Base-by-base conservation (phyloP, 2,888 invertebrate genomes). In the Epinotia ramella region DNA sequence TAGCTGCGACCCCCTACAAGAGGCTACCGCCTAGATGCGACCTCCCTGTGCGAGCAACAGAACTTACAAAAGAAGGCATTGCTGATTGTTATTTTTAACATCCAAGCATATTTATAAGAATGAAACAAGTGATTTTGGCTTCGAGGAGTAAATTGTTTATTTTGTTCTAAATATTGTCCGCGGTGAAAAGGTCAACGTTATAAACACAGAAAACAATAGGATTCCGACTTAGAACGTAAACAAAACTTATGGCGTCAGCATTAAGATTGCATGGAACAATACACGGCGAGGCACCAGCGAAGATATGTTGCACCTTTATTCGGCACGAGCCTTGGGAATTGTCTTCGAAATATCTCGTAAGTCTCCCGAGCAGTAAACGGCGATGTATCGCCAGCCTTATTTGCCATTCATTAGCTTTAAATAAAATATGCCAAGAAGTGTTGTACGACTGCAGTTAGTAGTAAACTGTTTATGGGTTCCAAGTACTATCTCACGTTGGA, bases 201-300 rank as follows among this genome's bases (percentile, higher is more conserved):
- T 70, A 70, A 70, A 70, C 49, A 49, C 24, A n/a, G 33, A 40
- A 70, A 28, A 65, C 66, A 72, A 72, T 65, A 33, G 18, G 20
- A 64, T 20, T 16, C 33, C 49, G 67, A 33, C 28, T 33, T 44
- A 28, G 49, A n/a, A 57, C 71, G 62, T 67, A 71, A 76, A 76
- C 62, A 76, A 72, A 76, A 62, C 66, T 72, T 67, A 76, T 67
- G 67, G 72, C 66, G 72, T 62, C 60, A 72, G 44, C 76, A 76
- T 76, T 76, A 76, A 67, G 56, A 63, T 76, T 76, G 72, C 72
- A 76, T 72, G 57, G 20, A 76, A 76, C 76, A 76, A 76, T 76
- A 76, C 72, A 62, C 66, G 53, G 16, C 44, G 60, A 59, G 59
- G 44, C 59, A 18, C 59, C 69, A 60, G 59, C 56, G 62, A 24